A percentile compares a stretch with the other conserved stretches of the same genome.
These are phyloP conservation scores for Cepphus grylle DNA, from an alignment of 2,113 vertebrate genomes.

Conservation along the genomic window DNA sequence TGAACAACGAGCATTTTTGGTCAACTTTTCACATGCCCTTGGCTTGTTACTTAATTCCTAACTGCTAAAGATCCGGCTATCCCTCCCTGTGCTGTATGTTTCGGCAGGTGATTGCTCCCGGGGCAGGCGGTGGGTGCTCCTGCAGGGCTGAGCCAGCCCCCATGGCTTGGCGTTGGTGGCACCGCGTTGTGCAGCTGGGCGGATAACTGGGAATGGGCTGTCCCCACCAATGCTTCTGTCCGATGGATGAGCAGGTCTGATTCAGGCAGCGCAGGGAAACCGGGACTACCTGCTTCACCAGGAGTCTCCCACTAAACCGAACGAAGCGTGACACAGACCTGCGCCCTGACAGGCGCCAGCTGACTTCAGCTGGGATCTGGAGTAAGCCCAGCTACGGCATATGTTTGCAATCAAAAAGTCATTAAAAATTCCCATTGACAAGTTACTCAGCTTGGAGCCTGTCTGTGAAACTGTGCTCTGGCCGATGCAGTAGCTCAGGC, in stretches of 20 bases:
- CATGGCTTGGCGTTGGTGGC: accelerated
- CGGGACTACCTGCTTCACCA: background rate
- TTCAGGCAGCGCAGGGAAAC: background rate
- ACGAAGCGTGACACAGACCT: background rate
- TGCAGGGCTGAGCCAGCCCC: background rate
- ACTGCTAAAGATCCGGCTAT: background rate
- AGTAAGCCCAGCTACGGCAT: conserved; percentile 28
- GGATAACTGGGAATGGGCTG: background rate
- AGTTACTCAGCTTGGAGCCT: conserved; percentile 1
- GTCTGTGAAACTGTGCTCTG: background rate
- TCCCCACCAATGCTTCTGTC: background rate
- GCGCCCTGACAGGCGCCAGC: conserved; percentile 1
- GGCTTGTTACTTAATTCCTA: background rate
- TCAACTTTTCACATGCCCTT: background rate
- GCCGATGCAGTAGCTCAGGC: background rate
- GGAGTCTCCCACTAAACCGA: background rate
- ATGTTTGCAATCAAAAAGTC: conserved; percentile 48
- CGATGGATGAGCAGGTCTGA: accelerated
- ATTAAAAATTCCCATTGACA: conserved; percentile 53
- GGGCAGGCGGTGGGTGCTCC: background rate
- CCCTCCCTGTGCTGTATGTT: background rate
- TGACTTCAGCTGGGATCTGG: conserved; percentile 41
- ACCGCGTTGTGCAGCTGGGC: accelerated
- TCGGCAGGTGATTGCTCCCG: background rate
- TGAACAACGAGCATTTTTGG: background rate